Percentiles rank a stretch among this genome's conserved stretches.
Evolutionary conservation across 2,797 vertebrate species (phyloP).

Genomic region (Microctenopoma stevenorrisi): DNA sequence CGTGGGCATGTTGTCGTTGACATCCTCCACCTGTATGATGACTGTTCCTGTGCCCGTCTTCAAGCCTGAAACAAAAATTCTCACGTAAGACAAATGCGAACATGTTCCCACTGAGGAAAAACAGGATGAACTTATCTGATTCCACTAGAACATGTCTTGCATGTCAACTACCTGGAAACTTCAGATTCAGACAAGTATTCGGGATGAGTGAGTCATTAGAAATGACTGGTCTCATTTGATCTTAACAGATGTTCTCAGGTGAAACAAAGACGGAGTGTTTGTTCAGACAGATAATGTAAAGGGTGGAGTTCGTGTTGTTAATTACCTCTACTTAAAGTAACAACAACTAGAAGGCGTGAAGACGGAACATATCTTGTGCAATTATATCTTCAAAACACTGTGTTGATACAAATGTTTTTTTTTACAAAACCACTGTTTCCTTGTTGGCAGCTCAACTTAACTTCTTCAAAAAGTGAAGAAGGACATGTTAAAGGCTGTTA

Average conservation of each 20-base stretch:
- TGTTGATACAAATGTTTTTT: not conserved
- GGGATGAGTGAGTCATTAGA: conserved; percentile 26
- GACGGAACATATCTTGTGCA: fast-evolving
- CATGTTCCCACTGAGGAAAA: not conserved
- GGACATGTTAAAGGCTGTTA: not conserved
- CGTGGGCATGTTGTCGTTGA: conserved; percentile 85
- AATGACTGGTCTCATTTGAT: not conserved
- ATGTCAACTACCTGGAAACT: not conserved
- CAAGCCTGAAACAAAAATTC: conserved; percentile 73
- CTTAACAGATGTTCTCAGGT: conserved; percentile 21
- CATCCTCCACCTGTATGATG: conserved; percentile 83
- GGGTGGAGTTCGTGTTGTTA: conserved; percentile 31
- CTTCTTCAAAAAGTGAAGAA: not conserved
- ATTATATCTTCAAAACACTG: not conserved
- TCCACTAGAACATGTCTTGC: not conserved
- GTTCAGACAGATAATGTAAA: conserved; percentile 33
- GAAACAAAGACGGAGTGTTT: conserved; percentile 3
- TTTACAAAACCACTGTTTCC: not conserved
- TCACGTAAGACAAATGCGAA: not conserved
- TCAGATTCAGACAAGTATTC: not conserved
- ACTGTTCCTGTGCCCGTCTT: conserved; percentile 89
- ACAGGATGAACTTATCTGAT: not conserved
- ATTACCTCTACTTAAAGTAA: not conserved
- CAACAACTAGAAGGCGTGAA: not conserved
- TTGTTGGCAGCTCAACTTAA: not conserved